These are phyloP conservation scores for Acrobasis repandana DNA, from an alignment of 2,888 invertebrate genomes.

Conservation along the genomic window DNA sequence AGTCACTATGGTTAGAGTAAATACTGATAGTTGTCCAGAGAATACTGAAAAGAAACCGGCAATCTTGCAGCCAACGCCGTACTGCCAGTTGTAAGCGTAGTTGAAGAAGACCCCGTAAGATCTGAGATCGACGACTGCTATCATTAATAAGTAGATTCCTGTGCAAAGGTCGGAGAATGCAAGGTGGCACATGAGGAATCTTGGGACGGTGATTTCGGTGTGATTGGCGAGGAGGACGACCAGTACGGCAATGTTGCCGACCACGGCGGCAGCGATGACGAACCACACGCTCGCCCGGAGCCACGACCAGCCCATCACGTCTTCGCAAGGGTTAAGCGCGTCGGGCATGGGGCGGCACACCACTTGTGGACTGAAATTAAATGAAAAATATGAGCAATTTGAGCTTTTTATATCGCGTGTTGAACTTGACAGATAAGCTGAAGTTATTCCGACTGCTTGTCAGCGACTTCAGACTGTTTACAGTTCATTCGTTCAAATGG, in stretches of 20 bases:
- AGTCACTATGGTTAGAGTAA: constrained; percentile 93
- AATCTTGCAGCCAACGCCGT: constrained; percentile 90
- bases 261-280: constrained; percentile 90
- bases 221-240: constrained; percentile 87
- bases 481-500: too few relatives aligned
- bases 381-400: background rate
- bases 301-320: constrained; percentile 93
- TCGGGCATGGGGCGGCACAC: constrained; percentile 89
- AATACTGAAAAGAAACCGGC: constrained; percentile 95
- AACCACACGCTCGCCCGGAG: constrained; percentile 93
- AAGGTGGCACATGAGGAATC: constrained; percentile 85
- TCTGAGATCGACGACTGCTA: constrained; percentile 92
- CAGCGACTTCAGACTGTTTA: too few relatives aligned
- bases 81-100: constrained; percentile 95
- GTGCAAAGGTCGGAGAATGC: constrained; percentile 95
- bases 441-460: too few relatives aligned
- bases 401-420: too few relatives aligned
- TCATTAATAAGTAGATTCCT: constrained; percentile 91
- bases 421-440: too few relatives aligned
- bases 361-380: constrained; percentile 67
- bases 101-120: constrained; percentile 95
- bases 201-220: constrained; percentile 68
- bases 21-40: constrained; percentile 93
- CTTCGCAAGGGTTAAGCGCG: constrained; percentile 94
- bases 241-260: constrained; percentile 92